phyloP scores from a whole-genome alignment of 2,888 invertebrate genomes.

The Muscina levida region DNA sequence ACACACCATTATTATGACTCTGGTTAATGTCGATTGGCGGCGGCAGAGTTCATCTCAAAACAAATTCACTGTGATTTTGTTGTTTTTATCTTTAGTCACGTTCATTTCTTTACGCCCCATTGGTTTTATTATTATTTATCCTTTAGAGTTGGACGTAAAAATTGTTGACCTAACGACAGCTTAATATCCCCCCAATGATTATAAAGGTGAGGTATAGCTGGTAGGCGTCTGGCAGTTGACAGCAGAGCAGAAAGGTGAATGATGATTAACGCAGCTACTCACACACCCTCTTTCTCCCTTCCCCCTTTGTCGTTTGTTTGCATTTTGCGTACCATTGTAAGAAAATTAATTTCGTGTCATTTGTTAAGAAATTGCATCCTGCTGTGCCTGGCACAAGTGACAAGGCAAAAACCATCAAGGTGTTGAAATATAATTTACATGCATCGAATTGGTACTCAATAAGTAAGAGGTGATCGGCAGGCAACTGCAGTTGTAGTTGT shows the following conservation, averaged over 20 bases:
- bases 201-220: neutral
- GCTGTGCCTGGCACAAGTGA: neutral
- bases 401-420: neutral
- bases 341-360: constrained; percentile 29
- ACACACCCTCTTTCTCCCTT: too few relatives aligned
- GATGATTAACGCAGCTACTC: too few relatives aligned
- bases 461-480: too few relatives aligned
- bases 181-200: neutral
- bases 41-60: constrained; percentile 44
- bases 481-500: too few relatives aligned
- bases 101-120: too few relatives aligned
- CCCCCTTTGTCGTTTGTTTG: too few relatives aligned
- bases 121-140: too few relatives aligned
- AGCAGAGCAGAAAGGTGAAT: too few relatives aligned
- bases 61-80: constrained; percentile 65
- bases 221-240: too few relatives aligned
- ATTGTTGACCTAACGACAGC: constrained; percentile 9
- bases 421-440: too few relatives aligned
- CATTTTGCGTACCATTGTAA: too few relatives aligned
- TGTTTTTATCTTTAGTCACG: neutral
- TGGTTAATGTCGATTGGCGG: constrained; percentile 66
- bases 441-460: too few relatives aligned
- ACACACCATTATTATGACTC: constrained; percentile 62
- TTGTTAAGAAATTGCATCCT: constrained; percentile 15
- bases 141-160: neutral